Conservation (phyloP, 35 echinoderm and acorn worm species). For the Lytechinus variegatus region DNA sequence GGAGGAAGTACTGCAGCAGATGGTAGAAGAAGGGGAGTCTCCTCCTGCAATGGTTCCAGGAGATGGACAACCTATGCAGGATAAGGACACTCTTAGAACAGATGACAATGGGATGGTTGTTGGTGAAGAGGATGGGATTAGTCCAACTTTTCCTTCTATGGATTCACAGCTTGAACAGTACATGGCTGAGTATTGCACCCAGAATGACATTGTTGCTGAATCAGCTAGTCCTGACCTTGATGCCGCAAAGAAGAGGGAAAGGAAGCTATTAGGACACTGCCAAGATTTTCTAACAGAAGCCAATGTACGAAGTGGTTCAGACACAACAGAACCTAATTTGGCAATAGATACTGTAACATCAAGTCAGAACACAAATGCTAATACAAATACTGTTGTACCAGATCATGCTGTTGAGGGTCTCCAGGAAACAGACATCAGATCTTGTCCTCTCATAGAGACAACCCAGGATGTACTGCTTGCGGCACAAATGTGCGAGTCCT, state of each 20-base stretch:
- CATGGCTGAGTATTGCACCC: conserved; percentile 66
- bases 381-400: not conserved
- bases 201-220: conserved; percentile 70
- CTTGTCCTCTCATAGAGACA: not conserved
- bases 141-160: conserved; percentile 60
- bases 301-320: not conserved
- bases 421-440: not conserved
- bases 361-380: not conserved
- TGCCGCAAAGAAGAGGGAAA: not conserved
- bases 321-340: not conserved
- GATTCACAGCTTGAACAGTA: conserved; percentile 76
- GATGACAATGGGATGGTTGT: not conserved
- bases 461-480: conserved; percentile 47
- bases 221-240: conserved; percentile 72
- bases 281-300: not conserved
- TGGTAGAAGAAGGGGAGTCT: not conserved
- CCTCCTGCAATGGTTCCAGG: not conserved
- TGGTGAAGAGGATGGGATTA: conserved; percentile 42
- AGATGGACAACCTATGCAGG: not conserved
- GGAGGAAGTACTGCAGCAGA: conserved; percentile 14
- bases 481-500: conserved; percentile 30
- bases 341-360: not conserved
- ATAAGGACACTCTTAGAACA: not conserved
- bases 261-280: not conserved
- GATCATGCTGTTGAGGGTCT: not conserved